Base-by-base conservation (phyloP, 2,888 invertebrate genomes). In the Nebria brevicollis region DNA sequence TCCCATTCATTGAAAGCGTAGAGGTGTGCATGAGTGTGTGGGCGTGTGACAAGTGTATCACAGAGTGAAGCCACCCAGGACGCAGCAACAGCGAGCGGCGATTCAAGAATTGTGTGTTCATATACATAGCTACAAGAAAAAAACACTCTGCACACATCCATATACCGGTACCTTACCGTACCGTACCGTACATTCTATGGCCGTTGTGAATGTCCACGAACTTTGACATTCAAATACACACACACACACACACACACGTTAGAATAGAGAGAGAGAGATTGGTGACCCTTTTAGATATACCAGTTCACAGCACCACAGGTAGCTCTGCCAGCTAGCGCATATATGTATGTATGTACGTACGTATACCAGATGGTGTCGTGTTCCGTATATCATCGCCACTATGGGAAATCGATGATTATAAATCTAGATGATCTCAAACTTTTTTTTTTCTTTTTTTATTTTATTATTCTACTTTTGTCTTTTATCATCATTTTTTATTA, bases 211-310 rank as follows among this genome's bases (percentile, higher is more conserved):
- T 54, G 54, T 70, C 70, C 34, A 26, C 66, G 72, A 78, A 78
- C 78, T 78, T 65, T 73, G 72, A 72, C 77, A 77, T 77, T 72
- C 77, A 77, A 70, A 77, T 65, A 66, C 66, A 66, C 66, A 65
- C 65, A 65, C 65, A 65, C 65, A 65, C 65, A 66, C 66, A 66
- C 66, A 66, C 66, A 66, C 66, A 66, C 66, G 25, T 25, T 54
- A 54, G 54, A 54, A 54, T 8, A 20, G 20, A 20, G 20, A 20
- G 20, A 54, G 54, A 13, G 66, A 64, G 75, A 64, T 54, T 54
- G 68, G 70, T 77, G 77, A 77, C 77, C 77, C 77, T 77, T 41
- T 77, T 77, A 68, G 77, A 13, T 11, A 54, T 54, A 54, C 8
- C 77, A 20, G 77, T 77, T 77, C 77, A 77, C 68, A 41, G 26